phyloP scores from a whole-genome alignment of 53 echinoderm and acorn worm species.

The Stichopus horrens region DNA sequence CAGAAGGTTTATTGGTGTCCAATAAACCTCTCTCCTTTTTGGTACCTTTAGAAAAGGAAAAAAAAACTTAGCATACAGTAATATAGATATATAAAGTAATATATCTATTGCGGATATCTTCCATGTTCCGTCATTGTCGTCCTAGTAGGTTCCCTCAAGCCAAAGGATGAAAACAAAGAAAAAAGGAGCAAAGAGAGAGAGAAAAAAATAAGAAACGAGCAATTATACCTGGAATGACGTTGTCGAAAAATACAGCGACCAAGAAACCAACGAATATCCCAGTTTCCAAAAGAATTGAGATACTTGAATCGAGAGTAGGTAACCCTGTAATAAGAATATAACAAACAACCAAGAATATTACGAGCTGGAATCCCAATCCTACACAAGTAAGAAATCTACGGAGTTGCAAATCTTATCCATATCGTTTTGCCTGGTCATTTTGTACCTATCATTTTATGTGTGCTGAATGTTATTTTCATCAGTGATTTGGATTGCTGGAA shows the following conservation, averaged over 20 bases:
- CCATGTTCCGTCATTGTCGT: not conserved
- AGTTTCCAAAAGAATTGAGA: constrained; percentile 13
- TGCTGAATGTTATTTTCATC: too few relatives aligned
- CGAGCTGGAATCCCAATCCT: too few relatives aligned
- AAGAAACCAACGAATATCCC: constrained; percentile 32
- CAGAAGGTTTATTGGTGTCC: not conserved
- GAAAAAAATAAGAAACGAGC: not conserved
- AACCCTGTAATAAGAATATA: not conserved
- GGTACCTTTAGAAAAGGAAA: not conserved
- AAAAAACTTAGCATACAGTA: not conserved
- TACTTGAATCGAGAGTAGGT: constrained; percentile 12
- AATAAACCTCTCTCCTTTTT: constrained; percentile 9
- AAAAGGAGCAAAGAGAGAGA: too few relatives aligned
- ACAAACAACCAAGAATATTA: too few relatives aligned
- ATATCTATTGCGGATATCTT: not conserved
- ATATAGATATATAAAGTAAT: not conserved
- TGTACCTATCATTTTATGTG: too few relatives aligned
- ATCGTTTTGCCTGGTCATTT: too few relatives aligned
- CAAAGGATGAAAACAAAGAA: too few relatives aligned
- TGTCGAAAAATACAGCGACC: constrained; percentile 21
- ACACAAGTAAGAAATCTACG: too few relatives aligned
- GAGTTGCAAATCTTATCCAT: too few relatives aligned
- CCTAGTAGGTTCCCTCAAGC: not conserved
- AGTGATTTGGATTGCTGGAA: too few relatives aligned
- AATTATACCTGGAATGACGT: constrained; percentile 10